A percentile compares a stretch with the other conserved stretches of the same genome.
phyloP scores from a whole-genome alignment of 2,797 vertebrate species.

The Enteromius argenteus region DNA sequence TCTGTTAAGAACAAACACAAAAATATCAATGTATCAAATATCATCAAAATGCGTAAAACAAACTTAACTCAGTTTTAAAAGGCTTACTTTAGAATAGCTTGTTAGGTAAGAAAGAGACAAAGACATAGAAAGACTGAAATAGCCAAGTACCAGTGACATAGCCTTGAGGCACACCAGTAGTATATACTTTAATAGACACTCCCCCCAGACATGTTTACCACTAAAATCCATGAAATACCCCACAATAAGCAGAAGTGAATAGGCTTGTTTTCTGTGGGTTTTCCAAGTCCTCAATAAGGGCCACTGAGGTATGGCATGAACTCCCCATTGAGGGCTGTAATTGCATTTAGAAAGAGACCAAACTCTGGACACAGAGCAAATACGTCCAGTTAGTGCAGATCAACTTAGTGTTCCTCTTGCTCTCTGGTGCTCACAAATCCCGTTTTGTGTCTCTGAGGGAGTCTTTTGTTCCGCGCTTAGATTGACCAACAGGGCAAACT shows the following conservation, averaged over 20 bases:
- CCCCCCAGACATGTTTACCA: background rate
- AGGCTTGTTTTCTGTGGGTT: conserved; percentile 60
- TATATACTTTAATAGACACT: conserved; percentile 16
- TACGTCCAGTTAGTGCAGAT: conserved; percentile 42
- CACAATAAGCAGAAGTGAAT: conserved; percentile 42
- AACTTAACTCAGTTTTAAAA: background rate
- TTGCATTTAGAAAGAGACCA: conserved; percentile 66
- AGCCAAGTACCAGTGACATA: background rate
- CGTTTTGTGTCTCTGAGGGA: conserved; percentile 53
- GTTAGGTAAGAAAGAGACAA: background rate
- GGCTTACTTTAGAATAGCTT: background rate
- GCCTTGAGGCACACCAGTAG: background rate
- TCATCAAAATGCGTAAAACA: background rate
- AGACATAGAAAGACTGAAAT: background rate
- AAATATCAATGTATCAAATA: background rate
- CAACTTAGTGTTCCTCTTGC: conserved; percentile 40
- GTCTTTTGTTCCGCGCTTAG: conserved; percentile 37
- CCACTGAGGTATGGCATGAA: conserved; percentile 62
- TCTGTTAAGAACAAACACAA: background rate
- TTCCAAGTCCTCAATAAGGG: conserved; percentile 62
- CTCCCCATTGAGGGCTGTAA: conserved; percentile 68
- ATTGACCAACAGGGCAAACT: conserved; percentile 45
- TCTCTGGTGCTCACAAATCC: conserved; percentile 41
- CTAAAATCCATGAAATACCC: conserved; percentile 14
- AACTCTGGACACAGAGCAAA: conserved; percentile 58